Base-by-base conservation (phyloP, 2,113 vertebrate species). In the Lampris incognitus region DNA sequence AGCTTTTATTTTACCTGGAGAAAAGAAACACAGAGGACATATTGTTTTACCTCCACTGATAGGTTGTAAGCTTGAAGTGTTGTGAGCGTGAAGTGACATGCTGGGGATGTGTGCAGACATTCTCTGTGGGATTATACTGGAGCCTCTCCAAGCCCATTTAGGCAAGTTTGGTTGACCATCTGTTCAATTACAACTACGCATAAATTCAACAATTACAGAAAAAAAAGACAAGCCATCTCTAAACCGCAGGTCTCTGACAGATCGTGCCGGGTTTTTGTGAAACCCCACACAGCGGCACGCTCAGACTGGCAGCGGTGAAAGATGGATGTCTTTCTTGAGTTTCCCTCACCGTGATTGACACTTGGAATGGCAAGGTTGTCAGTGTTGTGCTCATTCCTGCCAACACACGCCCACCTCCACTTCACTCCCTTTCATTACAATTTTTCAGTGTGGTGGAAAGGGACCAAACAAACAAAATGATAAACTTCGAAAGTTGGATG, bases 71-170 rank as follows among this genome's bases (percentile, higher is more conserved):
- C 24, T 24, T 24, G 24, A 24, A 83, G 42, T 65, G 72, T 79
- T 83, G 65, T 78, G 76, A 80, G 74, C 69, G 81, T 83, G 67
- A 66, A 65, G 51, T 86, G 79, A 84, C 78, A 73, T 74, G 76
- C 62, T 77, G 83, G 66, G 78, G 73, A 85, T 89, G 79, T 89
- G 89, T 87, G 84, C 74, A 73, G 85, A 89, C 86, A 90, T 81
- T 79, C 88, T 84, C 82, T 6, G 65, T 67, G 86, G 82, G 83
- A 81, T 37, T 63, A 60, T 82, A 63, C 79, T 90, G 88, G 87
- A 92, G 78, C 44, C 3, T 40, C 71, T 89, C 89, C 88, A 91
- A 85, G 84, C 65, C 65, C 74, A 88, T 92, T 91, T 78, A 78
- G 79, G 81, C 56, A 79, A 76, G 76, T 87, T 85, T 81, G 79